phyloP scores from a whole-genome alignment of 2,888 invertebrate species.

The Stenotaenia linearis region DNA sequence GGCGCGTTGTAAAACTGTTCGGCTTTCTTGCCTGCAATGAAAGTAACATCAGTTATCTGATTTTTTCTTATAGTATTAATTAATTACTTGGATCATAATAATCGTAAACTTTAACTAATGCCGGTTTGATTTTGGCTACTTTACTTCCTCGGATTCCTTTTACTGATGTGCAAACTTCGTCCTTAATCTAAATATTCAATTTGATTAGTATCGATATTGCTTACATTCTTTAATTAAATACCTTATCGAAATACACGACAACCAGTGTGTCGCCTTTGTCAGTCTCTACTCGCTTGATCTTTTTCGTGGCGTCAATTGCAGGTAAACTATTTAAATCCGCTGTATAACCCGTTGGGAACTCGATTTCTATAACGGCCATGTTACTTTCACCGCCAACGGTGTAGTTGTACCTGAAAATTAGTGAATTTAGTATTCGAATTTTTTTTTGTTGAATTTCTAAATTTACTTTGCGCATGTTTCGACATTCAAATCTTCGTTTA shows the following conservation, averaged over 20 bases:
- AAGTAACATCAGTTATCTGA: background rate
- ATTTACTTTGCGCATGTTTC: conserved; percentile 38
- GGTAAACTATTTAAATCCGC: conserved; percentile 64
- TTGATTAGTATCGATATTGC: too few species aligned
- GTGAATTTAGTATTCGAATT: too few species aligned
- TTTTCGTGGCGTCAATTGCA: conserved; percentile 39
- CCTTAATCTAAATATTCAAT: conserved; percentile 21
- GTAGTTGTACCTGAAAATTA: conserved; percentile 41
- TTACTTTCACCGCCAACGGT: conserved; percentile 56
- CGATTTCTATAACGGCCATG: conserved; percentile 84
- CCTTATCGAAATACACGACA: conserved; percentile 66
- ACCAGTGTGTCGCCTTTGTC: conserved; percentile 61
- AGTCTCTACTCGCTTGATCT: conserved; percentile 62
- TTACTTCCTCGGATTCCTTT: conserved; percentile 70
- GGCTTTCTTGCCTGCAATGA: conserved; percentile 15
- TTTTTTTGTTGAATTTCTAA: too few species aligned
- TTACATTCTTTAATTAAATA: too few species aligned
- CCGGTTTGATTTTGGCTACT: conserved; percentile 78
- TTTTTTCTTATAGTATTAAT: background rate
- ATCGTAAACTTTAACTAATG: conserved; percentile 76
- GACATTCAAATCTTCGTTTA: conserved; percentile 38
- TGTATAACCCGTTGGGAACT: conserved; percentile 81
- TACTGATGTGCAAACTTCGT: conserved; percentile 17
- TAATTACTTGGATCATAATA: conserved; percentile 83
- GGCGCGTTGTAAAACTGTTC: conserved; percentile 64